Conservation (phyloP, 2,888 invertebrate species). For the Eilema sororculum region DNA sequence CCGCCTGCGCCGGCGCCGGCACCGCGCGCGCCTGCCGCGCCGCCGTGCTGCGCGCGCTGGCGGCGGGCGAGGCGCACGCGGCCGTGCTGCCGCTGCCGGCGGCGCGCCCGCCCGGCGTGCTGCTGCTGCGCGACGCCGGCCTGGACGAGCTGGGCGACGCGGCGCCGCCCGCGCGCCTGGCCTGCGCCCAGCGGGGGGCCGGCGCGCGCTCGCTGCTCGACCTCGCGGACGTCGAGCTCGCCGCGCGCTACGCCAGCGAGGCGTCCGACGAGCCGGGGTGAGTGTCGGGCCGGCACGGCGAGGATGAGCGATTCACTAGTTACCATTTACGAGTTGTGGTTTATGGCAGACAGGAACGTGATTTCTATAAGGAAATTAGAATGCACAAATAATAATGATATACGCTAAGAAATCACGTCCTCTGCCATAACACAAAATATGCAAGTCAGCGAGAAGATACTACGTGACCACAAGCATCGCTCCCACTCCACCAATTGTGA, state of each 20-base stretch:
- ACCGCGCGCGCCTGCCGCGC: constrained; percentile 47
- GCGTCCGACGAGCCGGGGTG: constrained; percentile 19
- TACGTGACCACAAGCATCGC: no score
- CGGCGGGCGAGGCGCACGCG: constrained; percentile 39
- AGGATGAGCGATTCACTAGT: neutral
- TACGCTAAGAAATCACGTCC: no score
- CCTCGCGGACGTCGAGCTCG: constrained; percentile 55
- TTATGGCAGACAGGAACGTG: no score
- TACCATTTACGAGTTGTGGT: neutral
- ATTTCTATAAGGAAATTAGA: no score
- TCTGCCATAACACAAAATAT: no score
- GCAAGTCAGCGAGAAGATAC: no score
- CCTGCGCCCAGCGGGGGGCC: constrained; percentile 59
- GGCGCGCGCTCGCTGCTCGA: constrained; percentile 71
- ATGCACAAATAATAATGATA: no score
- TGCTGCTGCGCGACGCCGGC: constrained; percentile 65
- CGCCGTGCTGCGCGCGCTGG: constrained; percentile 40
- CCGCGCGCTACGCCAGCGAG: constrained; percentile 54
- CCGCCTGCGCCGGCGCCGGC: constrained; percentile 38
- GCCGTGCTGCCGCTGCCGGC: constrained; percentile 61
- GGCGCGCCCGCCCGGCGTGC: constrained; percentile 54
- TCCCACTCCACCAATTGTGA: no score
- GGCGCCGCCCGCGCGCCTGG: constrained; percentile 63
- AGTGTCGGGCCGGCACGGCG: neutral
- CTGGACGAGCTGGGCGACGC: constrained; percentile 70